Conservation (phyloP, 1,140 invertebrate species). For the Mactra quadrangularis region DNA sequence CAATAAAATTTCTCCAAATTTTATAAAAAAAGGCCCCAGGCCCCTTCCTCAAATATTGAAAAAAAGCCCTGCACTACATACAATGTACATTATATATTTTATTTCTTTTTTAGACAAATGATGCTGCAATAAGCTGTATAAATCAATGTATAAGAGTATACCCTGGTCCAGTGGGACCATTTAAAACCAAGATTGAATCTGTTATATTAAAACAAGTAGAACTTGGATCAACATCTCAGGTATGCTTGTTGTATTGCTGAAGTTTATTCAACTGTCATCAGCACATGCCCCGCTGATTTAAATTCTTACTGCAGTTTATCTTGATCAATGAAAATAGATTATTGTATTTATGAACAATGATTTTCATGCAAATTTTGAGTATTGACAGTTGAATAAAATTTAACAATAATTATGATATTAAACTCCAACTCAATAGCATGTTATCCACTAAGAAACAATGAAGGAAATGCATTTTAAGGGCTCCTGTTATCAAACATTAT, state of each 20-base stretch:
- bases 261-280: background rate
- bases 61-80: no score
- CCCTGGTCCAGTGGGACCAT: slow-evolving; percentile 45
- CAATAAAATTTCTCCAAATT: no score
- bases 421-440: no score
- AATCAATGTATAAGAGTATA: slow-evolving; percentile 34
- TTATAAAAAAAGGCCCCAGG: no score
- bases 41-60: no score
- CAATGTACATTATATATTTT: background rate
- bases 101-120: slow-evolving; percentile 12
- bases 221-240: background rate
- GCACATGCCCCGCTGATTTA: background rate
- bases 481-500: no score
- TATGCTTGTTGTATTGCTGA: background rate
- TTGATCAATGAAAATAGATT: background rate
- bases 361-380: background rate
- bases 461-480: no score
- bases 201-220: slow-evolving; percentile 8
- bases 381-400: no score
- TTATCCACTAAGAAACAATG: no score
- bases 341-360: background rate
- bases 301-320: background rate
- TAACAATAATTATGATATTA: no score
- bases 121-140: slow-evolving; percentile 17
- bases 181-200: slow-evolving; percentile 31